A percentile compares a stretch with the other conserved stretches of the same genome.
These are phyloP conservation scores for Salmo trutta DNA, from an alignment of 2,797 vertebrate species.

Conservation along the genomic window DNA sequence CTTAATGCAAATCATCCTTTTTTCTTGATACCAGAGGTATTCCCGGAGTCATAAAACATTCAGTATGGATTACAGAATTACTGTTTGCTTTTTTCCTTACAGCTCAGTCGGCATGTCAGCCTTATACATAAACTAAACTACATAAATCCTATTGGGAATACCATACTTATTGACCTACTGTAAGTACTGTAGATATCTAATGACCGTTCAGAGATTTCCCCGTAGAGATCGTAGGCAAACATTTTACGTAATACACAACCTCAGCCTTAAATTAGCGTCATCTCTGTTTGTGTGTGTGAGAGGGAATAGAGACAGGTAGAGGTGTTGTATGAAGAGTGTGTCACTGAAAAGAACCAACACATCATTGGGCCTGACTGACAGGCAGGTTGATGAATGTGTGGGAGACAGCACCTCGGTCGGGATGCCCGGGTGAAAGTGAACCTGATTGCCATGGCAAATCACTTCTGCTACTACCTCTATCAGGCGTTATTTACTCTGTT, in stretches of 20 bases:
- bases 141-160: background rate
- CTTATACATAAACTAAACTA: background rate
- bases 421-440: slow-evolving; percentile 37
- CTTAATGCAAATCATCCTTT: background rate
- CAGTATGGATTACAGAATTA: background rate
- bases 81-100: background rate
- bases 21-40: background rate
- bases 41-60: background rate
- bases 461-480: slow-evolving; percentile 22
- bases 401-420: slow-evolving; percentile 32
- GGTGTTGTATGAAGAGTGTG: slow-evolving; percentile 6
- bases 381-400: slow-evolving; percentile 48
- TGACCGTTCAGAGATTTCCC: background rate
- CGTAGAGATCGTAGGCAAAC: background rate
- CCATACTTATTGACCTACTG: background rate
- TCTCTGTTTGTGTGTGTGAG: slow-evolving; percentile 7
- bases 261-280: background rate
- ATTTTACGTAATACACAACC: background rate
- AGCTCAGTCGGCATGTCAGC: background rate
- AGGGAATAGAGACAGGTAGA: slow-evolving; percentile 26
- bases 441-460: slow-evolving; percentile 42
- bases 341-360: slow-evolving; percentile 43
- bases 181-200: background rate
- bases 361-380: slow-evolving; percentile 37
- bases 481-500: slow-evolving; percentile 37